phyloP scores from a whole-genome alignment of 2,113 vertebrate species.

The Seriola dumerili region DNA sequence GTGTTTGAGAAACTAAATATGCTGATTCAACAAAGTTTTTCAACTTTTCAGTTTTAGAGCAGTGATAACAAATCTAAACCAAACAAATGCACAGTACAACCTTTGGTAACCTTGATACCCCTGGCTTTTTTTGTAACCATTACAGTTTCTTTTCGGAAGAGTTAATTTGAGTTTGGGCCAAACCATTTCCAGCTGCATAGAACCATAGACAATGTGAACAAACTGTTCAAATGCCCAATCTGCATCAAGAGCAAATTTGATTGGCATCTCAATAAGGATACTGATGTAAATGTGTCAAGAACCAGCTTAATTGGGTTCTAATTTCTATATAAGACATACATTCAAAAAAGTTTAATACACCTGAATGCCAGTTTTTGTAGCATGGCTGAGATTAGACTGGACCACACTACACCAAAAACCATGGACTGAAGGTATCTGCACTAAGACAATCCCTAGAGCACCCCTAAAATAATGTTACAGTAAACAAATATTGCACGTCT shows the following conservation, averaged over 20 bases:
- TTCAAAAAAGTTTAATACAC: background rate
- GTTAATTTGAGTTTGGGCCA: background rate
- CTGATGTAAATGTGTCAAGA: background rate
- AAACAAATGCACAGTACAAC: slow-evolving; percentile 20
- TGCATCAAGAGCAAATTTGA: slow-evolving; percentile 12
- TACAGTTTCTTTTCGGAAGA: background rate
- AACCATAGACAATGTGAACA: background rate
- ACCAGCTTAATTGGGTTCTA: background rate
- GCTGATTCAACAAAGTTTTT: background rate
- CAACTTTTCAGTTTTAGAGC: background rate
- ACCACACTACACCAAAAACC: background rate
- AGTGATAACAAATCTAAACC: slow-evolving; percentile 8
- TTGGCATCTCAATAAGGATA: background rate
- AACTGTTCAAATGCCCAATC: background rate
- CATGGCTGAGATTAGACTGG: background rate
- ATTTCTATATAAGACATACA: background rate
- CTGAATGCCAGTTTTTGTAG: background rate
- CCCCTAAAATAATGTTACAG: background rate
- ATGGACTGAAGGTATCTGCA: background rate
- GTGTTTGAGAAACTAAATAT: slow-evolving; percentile 1
- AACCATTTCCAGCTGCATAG: slow-evolving; percentile 1
- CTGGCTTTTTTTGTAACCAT: background rate
- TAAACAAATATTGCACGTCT: background rate
- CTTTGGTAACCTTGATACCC: slow-evolving; percentile 7
- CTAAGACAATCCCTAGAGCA: background rate